Base-by-base conservation (phyloP, 2,888 invertebrate genomes). In the Lagria hirta region DNA sequence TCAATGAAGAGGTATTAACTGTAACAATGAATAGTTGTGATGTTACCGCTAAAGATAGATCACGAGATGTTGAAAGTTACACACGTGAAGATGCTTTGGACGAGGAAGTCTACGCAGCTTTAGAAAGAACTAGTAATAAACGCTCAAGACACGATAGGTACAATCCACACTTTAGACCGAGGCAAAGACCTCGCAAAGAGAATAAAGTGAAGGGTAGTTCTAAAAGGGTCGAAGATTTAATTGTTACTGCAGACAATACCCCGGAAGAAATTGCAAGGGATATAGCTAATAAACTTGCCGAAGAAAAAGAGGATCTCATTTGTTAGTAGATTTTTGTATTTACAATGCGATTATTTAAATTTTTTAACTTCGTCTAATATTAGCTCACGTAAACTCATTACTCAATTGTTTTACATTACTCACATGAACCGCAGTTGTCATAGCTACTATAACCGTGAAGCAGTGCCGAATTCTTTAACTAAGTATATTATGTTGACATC, bases 1-100 rank as follows among this genome's bases (percentile, higher is more conserved):
- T 77, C n/a, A 82, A 89, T 73, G 90, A 91, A 65, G 89, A 90
- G 54, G 77, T 85, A 0, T 70, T 92, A 34, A 83, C 86, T 14
- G 86, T 89, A 64, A 84, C 87, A 57, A 78, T 92, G 73, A 81
- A 82, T 6, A 81, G 81, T 23, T 88, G 88, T 70, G 87, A 85
- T 69, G 88, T 91, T 5, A 81, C 83, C 61, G 78, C 72, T 70
- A 81, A 74, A 65, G 77, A 77, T 68, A 83, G 79, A 73, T 83
- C 76, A 35, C 73, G 83, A 13, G 77, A 74, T 65, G 84, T 88
- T 33, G 89, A 90, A 71, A 83, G 82, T 67, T 89, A 90, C 70
- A 83, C 86, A 70, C n/a, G n/a, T n/a, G n/a, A n/a, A n/a, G n/a
- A n/a, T n/a, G n/a, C n/a, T n/a, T n/a, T n/a, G n/a, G n/a, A n/a